Evolutionary conservation across 2,113 vertebrate species (phyloP).

Genomic region (Glaucomys volans): DNA sequence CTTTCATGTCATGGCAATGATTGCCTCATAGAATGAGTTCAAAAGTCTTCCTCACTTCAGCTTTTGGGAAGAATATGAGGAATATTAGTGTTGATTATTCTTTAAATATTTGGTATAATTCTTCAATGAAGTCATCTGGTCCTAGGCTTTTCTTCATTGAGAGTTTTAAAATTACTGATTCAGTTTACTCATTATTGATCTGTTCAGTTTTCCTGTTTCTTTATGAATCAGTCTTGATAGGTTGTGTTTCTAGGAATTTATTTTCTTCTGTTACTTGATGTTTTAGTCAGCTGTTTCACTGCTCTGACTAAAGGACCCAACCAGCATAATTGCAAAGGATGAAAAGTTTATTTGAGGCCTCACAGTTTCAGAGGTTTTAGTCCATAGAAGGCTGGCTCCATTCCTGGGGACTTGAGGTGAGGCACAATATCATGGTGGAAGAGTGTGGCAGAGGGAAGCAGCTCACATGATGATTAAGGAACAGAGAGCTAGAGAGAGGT

Average conservation of each 20-base stretch:
- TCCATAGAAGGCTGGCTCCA: too few relatives aligned
- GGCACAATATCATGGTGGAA: too few relatives aligned
- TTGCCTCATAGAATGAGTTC: background rate
- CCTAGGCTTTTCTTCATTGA: background rate
- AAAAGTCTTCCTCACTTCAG: background rate
- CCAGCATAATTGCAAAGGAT: too few relatives aligned
- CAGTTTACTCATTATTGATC: background rate
- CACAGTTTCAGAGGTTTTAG: too few relatives aligned
- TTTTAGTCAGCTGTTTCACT: too few relatives aligned
- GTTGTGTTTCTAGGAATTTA: slow-evolving; percentile 21
- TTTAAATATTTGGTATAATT: background rate
- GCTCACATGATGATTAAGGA: too few relatives aligned
- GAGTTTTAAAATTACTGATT: background rate
- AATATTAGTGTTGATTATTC: background rate
- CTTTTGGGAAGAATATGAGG: background rate
- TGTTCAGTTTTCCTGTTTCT: background rate
- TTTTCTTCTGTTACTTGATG: background rate
- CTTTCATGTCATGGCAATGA: background rate
- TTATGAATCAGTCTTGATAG: background rate
- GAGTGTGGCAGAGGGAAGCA: too few relatives aligned
- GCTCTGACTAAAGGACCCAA: too few relatives aligned
- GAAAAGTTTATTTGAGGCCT: too few relatives aligned
- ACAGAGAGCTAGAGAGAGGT: too few relatives aligned
- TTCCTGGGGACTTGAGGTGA: too few relatives aligned
- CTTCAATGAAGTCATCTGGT: background rate